Evolutionary conservation across 2,113 vertebrate genomes (phyloP), one percentile per base, ranked within the genome.

Genomic region (Eupsittula cactorum): DNA sequence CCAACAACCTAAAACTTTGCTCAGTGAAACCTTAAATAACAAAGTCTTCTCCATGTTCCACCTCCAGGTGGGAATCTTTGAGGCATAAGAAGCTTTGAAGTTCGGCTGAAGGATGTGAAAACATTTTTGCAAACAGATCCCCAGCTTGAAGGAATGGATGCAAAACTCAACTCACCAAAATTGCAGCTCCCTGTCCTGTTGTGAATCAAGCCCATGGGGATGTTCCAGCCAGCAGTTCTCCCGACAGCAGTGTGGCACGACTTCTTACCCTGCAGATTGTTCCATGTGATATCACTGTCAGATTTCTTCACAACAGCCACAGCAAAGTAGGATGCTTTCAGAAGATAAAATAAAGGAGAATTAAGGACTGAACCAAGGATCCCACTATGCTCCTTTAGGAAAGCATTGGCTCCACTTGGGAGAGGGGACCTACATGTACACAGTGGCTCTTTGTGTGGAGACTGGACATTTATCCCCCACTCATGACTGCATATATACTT

Each of bases 201-300:
- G 90, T 98, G 94, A 93, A 99, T 97, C 49, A 96, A 92, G 24
- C 98, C 97, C 98, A 99, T 98, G 69, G 99, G 99, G 39, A 99
- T 62, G 88, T 98, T 98, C 99, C 99, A 99, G 77, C 99, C 99
- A n/a, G 98, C 98, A 2, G 98, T 99, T 53, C 98, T 98, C 55
- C 98, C 98, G 0, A 99, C 27, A 2, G 97, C 98, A 0, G 99
- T 98, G 95, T 99, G 99, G 95, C 99, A 99, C 0, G 99, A 99
- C 93, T 82, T 99, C 97, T 97, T 99, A 15, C 98, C 98, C 90
- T 62, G 57, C 85, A 99, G 98, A 6, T 42, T 98, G 1, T 78
- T 92, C 99, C 99, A 99, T 25, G 87, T 98, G 87, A 99, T 50
- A 2, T 68, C 75, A 0, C 82, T 77, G 49, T 79, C 23, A 6